Conservation (phyloP, 2,113 vertebrate species). For the Poecilia latipinna region DNA sequence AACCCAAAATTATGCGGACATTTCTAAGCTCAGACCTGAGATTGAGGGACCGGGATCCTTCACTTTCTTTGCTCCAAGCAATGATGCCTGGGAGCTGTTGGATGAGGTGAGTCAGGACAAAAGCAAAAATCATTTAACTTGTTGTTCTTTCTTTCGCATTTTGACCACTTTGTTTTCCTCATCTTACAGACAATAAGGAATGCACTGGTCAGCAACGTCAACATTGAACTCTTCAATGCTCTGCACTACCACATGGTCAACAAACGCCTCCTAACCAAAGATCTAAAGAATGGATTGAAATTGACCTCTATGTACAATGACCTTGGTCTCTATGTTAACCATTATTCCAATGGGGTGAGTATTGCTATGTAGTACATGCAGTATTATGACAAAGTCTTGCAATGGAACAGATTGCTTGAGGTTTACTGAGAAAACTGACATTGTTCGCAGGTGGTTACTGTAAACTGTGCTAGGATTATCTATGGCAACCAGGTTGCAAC, state of each 20-base stretch:
- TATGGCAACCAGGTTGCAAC: slow-evolving; percentile 96
- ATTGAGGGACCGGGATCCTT: slow-evolving; percentile 93
- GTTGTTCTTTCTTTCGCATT: background rate
- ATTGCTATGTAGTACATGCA: background rate
- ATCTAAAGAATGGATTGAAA: slow-evolving; percentile 90
- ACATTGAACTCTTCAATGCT: slow-evolving; percentile 93
- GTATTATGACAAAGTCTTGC: background rate
- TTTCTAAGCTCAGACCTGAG: slow-evolving; percentile 88
- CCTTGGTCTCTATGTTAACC: slow-evolving; percentile 89
- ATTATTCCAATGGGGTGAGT: slow-evolving; percentile 95
- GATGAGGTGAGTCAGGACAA: slow-evolving; percentile 81
- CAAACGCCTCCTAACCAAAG: slow-evolving; percentile 93
- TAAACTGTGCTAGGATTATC: slow-evolving; percentile 95
- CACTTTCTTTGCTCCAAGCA: slow-evolving; percentile 95
- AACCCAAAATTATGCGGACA: slow-evolving; percentile 87
- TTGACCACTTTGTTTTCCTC: slow-evolving; percentile 20
- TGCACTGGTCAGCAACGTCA: slow-evolving; percentile 93
- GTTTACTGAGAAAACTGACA: background rate
- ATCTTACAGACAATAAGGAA: slow-evolving; percentile 79
- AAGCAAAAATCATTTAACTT: background rate
- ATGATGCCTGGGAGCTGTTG: slow-evolving; percentile 93
- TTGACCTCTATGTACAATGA: slow-evolving; percentile 91
- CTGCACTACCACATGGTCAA: slow-evolving; percentile 96
- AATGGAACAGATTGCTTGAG: background rate
- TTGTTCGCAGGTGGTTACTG: slow-evolving; percentile 89